A percentile compares a stretch with the other conserved stretches of the same genome.
Evolutionary conservation across 2,113 vertebrate genomes (phyloP).

Genomic region (Hippocampus abdominalis): DNA sequence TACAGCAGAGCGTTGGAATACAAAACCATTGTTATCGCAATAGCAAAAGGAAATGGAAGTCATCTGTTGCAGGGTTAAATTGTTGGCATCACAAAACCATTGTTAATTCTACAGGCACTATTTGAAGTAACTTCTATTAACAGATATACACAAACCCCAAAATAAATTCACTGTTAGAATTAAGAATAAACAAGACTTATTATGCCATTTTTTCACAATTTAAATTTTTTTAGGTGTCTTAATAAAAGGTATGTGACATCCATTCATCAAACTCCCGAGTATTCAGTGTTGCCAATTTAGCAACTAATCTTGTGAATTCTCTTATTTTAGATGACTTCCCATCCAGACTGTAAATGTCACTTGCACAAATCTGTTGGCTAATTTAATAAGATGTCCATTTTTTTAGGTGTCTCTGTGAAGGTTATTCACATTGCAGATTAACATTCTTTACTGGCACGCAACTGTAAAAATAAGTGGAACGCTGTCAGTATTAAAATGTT

Average conservation of each 20-base stretch:
- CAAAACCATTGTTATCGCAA: background rate
- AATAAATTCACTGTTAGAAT: background rate
- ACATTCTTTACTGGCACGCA: no score
- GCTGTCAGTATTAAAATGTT: no score
- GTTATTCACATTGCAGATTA: no score
- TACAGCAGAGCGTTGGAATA: background rate
- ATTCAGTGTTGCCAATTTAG: no score
- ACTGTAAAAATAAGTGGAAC: no score
- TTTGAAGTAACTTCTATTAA: background rate
- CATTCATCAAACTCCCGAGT: background rate
- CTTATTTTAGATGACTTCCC: no score
- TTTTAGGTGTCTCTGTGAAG: no score
- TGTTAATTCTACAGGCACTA: background rate
- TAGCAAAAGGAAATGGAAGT: slow-evolving; percentile 1
- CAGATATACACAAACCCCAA: background rate
- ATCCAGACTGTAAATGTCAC: no score
- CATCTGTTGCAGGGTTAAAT: background rate
- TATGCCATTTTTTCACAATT: background rate
- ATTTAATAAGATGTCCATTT: no score
- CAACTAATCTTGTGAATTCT: no score
- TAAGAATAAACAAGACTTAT: background rate
- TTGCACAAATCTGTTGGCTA: no score
- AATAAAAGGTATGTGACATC: background rate
- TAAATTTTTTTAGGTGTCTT: background rate
- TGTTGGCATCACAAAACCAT: background rate